Evolutionary conservation across 2,113 vertebrate genomes (phyloP).

Genomic region (Eretmochelys imbricata): DNA sequence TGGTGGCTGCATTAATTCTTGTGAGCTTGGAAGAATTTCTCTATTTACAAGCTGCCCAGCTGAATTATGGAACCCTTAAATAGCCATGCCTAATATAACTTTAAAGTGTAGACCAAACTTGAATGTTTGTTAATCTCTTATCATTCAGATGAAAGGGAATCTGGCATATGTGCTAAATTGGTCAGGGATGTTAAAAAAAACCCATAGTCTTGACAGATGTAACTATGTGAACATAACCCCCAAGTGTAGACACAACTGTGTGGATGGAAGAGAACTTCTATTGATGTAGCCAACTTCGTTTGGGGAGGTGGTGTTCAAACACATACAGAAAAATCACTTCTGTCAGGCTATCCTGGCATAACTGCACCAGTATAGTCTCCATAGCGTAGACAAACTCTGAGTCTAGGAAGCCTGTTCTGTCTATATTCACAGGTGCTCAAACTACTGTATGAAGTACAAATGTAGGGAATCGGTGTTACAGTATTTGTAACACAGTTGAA

Average conservation of each 20-base stretch:
- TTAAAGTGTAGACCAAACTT: no score
- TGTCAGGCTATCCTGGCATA: background rate
- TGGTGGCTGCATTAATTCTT: accelerated
- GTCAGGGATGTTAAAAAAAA: background rate
- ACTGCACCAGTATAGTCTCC: background rate
- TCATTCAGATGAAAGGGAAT: no score
- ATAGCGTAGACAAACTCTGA: background rate
- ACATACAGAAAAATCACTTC: background rate
- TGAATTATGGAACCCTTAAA: background rate
- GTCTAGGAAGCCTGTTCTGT: background rate
- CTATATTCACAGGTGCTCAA: background rate
- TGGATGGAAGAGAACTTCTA: background rate
- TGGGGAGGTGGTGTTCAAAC: background rate
- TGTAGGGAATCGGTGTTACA: accelerated
- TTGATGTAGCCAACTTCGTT: background rate
- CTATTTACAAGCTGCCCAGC: background rate
- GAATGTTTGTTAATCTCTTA: no score
- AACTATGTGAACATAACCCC: background rate
- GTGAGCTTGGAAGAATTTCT: background rate
- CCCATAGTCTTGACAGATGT: background rate
- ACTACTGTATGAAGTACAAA: background rate
- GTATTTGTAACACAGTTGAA: background rate
- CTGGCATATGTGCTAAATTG: background rate
- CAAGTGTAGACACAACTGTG: background rate
- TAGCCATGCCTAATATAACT: background rate